These are phyloP conservation scores for Myotis vivesi DNA, from an alignment of 2,797 vertebrate genomes.

Conservation along the genomic window DNA sequence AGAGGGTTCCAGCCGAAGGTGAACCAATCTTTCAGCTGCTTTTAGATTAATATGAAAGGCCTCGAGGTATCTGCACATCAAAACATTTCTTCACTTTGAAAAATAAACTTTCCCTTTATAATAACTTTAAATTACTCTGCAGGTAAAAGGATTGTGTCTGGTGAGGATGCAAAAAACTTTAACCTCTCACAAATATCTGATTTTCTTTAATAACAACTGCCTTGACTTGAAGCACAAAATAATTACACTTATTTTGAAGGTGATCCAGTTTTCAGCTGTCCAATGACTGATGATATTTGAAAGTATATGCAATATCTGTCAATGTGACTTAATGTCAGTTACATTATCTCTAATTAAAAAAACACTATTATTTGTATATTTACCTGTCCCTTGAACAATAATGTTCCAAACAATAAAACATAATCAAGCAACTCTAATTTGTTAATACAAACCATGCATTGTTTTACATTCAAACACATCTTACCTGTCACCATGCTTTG, in stretches of 20 bases:
- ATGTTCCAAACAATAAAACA: slow-evolving; percentile 78
- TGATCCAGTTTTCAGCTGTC: background rate
- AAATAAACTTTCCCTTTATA: background rate
- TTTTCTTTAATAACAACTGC: background rate
- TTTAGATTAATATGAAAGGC: background rate
- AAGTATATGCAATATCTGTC: background rate
- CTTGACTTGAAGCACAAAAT: background rate
- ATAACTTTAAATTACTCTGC: background rate
- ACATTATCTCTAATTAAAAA: background rate
- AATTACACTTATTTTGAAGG: background rate
- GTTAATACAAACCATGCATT: background rate
- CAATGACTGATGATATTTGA: background rate
- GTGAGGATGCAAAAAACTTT: background rate
- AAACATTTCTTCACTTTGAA: background rate
- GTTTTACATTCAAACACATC: slow-evolving; percentile 19
- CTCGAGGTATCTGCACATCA: background rate
- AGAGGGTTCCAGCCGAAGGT: background rate
- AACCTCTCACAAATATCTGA: background rate
- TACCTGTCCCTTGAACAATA: slow-evolving; percentile 65
- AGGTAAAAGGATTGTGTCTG: background rate
- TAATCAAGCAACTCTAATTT: background rate
- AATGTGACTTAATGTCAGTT: background rate
- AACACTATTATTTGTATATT: background rate
- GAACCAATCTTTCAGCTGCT: background rate
- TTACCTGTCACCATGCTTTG: slow-evolving; percentile 24